These are phyloP conservation scores for Alligator sinensis DNA, from an alignment of 2,113 vertebrate species.

Conservation along the genomic window DNA sequence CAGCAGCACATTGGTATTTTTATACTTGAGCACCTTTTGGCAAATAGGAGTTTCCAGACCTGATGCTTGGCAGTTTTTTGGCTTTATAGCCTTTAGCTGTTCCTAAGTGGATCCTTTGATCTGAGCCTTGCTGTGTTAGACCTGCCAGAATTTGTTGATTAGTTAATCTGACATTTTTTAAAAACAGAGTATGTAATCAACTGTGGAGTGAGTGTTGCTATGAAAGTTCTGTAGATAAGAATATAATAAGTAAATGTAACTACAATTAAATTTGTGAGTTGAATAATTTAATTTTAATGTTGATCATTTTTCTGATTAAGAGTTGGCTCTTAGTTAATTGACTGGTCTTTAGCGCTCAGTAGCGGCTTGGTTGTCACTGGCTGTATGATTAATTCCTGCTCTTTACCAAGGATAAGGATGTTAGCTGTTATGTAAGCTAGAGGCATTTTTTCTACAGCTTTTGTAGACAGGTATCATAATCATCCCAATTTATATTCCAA, in stretches of 20 bases:
- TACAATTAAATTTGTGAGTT: background rate
- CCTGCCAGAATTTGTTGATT: conserved; percentile 15
- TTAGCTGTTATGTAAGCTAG: background rate
- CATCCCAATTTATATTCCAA: background rate
- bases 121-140: background rate
- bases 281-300: background rate
- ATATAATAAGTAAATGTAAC: background rate
- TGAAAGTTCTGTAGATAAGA: background rate
- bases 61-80: conserved; percentile 11
- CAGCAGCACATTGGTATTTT: background rate
- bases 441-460: background rate
- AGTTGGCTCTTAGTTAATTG: background rate
- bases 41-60: background rate
- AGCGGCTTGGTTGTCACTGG: background rate
- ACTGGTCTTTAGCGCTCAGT: background rate
- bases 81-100: conserved; percentile 4
- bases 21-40: background rate
- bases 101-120: conserved; percentile 17
- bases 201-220: background rate
- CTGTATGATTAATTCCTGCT: background rate
- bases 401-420: background rate
- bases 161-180: background rate
- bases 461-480: background rate
- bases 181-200: background rate
- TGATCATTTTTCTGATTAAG: background rate